Percentiles rank a stretch among this genome's conserved stretches.
Evolutionary conservation across 2,113 vertebrate species (phyloP).

Genomic region (Equus quagga): DNA sequence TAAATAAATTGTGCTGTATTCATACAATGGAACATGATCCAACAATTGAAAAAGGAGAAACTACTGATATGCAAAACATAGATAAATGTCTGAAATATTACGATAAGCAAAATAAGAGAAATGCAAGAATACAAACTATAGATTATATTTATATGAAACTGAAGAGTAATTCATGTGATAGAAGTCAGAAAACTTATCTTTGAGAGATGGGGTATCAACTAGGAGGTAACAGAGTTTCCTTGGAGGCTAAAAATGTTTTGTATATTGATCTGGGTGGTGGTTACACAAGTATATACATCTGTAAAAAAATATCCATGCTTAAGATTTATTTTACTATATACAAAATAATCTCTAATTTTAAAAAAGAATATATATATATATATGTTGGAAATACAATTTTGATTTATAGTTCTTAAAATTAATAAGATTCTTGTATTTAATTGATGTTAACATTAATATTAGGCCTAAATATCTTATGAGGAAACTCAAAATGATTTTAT

Average conservation of each 20-base stretch:
- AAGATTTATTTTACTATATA: background rate
- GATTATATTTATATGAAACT: background rate
- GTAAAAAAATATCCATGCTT: background rate
- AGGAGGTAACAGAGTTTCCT: background rate
- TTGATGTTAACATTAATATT: background rate
- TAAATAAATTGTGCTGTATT: background rate
- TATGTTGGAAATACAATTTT: background rate
- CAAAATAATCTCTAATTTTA: background rate
- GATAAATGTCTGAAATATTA: background rate
- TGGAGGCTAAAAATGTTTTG: background rate
- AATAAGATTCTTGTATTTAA: background rate
- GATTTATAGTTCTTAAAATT: background rate
- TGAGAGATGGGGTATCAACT: background rate
- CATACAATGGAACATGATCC: background rate
- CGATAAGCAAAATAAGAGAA: background rate
- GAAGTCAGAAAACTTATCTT: background rate
- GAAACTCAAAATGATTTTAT: background rate
- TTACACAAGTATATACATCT: background rate
- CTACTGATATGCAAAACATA: background rate
- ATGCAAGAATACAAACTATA: background rate
- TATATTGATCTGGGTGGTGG: background rate
- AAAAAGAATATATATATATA: background rate
- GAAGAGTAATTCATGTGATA: background rate
- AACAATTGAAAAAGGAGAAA: background rate
- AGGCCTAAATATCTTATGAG: background rate